Conservation (phyloP, 2,113 vertebrate genomes). For the Proteles cristata region DNA sequence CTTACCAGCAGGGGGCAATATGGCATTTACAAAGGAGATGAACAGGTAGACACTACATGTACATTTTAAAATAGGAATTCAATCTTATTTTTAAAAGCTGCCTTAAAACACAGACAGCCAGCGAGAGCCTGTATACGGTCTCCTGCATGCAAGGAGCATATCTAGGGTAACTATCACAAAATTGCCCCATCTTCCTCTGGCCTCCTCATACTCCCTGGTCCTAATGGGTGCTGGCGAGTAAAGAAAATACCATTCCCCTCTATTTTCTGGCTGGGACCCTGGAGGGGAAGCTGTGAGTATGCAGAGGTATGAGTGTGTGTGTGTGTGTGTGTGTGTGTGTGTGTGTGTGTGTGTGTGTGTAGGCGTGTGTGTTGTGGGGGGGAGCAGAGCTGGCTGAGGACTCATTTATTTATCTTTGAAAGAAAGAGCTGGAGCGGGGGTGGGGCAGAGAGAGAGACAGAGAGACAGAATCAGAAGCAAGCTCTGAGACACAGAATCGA, state of each 20-base stretch:
- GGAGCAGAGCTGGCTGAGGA: too few species aligned
- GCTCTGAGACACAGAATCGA: too few species aligned
- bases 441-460: too few species aligned
- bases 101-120: neutral
- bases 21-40: slow-evolving; percentile 48
- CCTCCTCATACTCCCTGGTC: neutral
- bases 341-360: too few species aligned
- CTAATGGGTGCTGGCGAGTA: neutral
- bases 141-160: neutral
- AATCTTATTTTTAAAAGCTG: slow-evolving; percentile 9
- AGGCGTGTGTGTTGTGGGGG: fast-evolving
- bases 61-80: slow-evolving; percentile 1
- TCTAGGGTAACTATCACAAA: neutral
- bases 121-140: neutral
- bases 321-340: neutral
- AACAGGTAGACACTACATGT: neutral
- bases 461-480: too few species aligned
- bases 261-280: neutral
- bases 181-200: neutral
- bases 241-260: neutral
- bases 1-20: slow-evolving; percentile 80
- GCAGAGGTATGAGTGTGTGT: neutral
- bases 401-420: too few species aligned
- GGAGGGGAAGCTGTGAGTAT: neutral
- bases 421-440: too few species aligned